Conservation (phyloP, 1,140 invertebrate species). For the Ceratosolen solmsi region DNA sequence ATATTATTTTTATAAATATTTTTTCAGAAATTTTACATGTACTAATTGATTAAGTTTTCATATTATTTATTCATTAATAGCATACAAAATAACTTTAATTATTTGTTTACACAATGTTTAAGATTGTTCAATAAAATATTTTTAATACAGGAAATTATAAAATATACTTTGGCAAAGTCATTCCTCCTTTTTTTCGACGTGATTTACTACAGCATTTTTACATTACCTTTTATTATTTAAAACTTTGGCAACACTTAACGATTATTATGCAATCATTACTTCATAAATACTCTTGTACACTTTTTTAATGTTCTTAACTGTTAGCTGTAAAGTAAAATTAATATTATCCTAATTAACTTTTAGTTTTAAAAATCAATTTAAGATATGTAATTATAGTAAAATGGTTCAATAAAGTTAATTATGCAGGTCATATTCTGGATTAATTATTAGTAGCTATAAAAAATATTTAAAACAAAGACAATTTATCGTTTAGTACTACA, state of each 20-base stretch:
- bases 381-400: not conserved
- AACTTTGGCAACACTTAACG: not conserved
- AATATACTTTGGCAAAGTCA: too few species aligned
- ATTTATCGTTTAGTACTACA: not conserved
- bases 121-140: too few species aligned
- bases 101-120: too few species aligned
- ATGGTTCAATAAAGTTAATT: slow-evolving; percentile 11
- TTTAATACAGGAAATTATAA: too few species aligned
- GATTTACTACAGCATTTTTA: too few species aligned
- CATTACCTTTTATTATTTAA: not conserved
- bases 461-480: not conserved
- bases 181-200: too few species aligned
- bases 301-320: not conserved
- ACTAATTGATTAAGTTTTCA: too few species aligned
- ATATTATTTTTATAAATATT: too few species aligned
- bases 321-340: not conserved
- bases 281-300: not conserved
- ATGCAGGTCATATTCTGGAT: not conserved
- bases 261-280: not conserved
- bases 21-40: too few species aligned
- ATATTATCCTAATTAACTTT: not conserved
- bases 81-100: too few species aligned
- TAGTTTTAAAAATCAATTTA: not conserved
- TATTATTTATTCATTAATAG: too few species aligned
- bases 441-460: not conserved